Evolutionary conservation across 1,140 invertebrate genomes (phyloP), one percentile per base, ranked within the genome.

Genomic region (Kradibia gibbosae): DNA sequence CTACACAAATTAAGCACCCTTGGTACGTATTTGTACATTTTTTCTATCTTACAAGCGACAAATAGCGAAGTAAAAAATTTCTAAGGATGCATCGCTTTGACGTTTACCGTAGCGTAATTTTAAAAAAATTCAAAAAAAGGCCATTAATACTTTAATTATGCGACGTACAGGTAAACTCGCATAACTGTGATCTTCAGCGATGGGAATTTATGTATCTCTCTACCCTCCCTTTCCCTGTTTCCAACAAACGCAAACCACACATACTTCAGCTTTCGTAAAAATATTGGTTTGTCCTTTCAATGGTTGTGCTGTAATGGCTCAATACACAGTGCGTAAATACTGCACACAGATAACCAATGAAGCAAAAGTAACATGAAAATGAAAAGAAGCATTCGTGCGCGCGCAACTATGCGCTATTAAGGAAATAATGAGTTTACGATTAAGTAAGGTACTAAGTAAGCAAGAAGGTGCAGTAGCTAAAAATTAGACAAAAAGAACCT

Each of bases 71-170:
- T 39, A 57, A 28, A 57, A 65, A 76, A 76, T 57, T 55, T 76
- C 74, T 76, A 76, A 77, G 39, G 70, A 55, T 78, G 55, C 45
- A 0, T 1, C 72, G 4, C 31, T 20, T 53, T 62, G 11, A 42
- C 42, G 11, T 15, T n/a, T 31, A 15, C 25, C 55, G 31, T 39
- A 34, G 36, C 42, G 42, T 71, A 4, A 4, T 42, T 45, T 22
- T 45, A 77, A 78, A 78, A 70, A 78, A 70, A 3, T 48, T 22
- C n/a, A n/a, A n/a, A n/a, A n/a, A n/a, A n/a, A n/a, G n/a, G n/a
- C n/a, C n/a, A n/a, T n/a, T n/a, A n/a, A n/a, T n/a, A n/a, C n/a
- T n/a, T n/a, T n/a, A n/a, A n/a, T n/a, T n/a, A n/a, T n/a, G n/a
- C n/a, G n/a, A n/a, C n/a, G n/a, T n/a, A n/a, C n/a, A n/a, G 25